Percentiles rank a stretch among this genome's conserved stretches.
Conservation (phyloP, 2,888 invertebrate genomes). For the Vesta saturnalis region DNA sequence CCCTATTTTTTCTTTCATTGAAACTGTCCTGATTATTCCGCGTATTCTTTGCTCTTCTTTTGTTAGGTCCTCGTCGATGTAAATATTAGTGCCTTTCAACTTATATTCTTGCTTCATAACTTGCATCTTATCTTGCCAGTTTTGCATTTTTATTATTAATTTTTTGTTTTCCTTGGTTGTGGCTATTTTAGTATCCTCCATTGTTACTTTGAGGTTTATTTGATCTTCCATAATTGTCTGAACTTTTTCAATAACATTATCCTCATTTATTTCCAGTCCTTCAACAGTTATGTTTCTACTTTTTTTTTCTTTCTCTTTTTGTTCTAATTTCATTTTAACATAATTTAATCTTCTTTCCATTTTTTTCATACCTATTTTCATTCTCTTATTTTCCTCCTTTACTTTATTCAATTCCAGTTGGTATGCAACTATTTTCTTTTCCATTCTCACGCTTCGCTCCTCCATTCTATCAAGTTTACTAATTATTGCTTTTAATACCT, state of each 20-base stretch:
- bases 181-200: no score
- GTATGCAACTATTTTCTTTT: neutral
- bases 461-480: no score
- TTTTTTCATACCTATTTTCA: neutral
- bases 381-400: neutral
- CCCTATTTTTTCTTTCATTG: slow-evolving; percentile 8
- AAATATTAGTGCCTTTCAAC: no score
- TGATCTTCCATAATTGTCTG: no score
- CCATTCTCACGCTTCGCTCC: no score
- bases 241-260: no score
- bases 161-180: neutral
- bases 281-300: neutral
- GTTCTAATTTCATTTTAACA: neutral
- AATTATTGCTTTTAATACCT: neutral
- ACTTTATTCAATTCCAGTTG: neutral
- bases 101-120: no score
- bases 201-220: no score
- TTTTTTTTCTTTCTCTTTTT: neutral
- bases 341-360: neutral
- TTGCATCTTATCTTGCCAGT: slow-evolving; percentile 13
- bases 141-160: slow-evolving; percentile 4
- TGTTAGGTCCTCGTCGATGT: slow-evolving; percentile 17
- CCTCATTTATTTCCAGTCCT: no score
- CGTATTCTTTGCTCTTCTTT: slow-evolving; percentile 20
- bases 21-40: slow-evolving; percentile 4